Percentiles rank a stretch among this genome's conserved stretches.
These are phyloP conservation scores for Myrmophylax atrothorax DNA, from an alignment of 2,113 vertebrate genomes.

Conservation along the genomic window DNA sequence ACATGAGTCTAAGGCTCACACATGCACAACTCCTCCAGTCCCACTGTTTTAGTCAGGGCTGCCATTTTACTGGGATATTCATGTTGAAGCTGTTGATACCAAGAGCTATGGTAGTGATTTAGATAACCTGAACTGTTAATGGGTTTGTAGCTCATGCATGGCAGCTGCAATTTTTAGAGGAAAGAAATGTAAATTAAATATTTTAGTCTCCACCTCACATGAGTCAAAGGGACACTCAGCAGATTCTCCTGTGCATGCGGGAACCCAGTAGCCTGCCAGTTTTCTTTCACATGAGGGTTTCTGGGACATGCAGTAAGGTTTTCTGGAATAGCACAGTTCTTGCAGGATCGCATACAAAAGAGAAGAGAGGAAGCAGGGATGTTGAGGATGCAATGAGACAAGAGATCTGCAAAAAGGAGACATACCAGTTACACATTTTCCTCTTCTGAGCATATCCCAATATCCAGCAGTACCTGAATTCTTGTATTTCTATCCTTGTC, in stretches of 20 bases:
- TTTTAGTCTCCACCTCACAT: neutral
- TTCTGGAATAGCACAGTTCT: neutral
- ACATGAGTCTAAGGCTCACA: neutral
- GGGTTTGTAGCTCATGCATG: neutral
- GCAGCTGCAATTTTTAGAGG: neutral
- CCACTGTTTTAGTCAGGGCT: neutral
- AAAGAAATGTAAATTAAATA: neutral
- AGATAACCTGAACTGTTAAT: neutral
- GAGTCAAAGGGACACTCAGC: neutral
- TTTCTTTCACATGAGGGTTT: neutral
- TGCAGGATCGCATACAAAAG: neutral
- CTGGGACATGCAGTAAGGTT: neutral
- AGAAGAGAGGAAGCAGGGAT: neutral
- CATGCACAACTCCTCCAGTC: fast-evolving
- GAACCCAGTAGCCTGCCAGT: neutral
- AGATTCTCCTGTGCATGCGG: neutral
- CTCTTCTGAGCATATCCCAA: neutral
- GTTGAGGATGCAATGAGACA: neutral
- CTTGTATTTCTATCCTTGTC: neutral
- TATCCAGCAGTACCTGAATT: neutral
- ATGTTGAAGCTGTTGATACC: neutral
- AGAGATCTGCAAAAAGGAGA: neutral
- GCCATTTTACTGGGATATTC: neutral
- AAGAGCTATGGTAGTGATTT: neutral
- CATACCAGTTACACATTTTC: neutral